Conservation (phyloP, 2,797 vertebrate species). For the Channa striata region DNA sequence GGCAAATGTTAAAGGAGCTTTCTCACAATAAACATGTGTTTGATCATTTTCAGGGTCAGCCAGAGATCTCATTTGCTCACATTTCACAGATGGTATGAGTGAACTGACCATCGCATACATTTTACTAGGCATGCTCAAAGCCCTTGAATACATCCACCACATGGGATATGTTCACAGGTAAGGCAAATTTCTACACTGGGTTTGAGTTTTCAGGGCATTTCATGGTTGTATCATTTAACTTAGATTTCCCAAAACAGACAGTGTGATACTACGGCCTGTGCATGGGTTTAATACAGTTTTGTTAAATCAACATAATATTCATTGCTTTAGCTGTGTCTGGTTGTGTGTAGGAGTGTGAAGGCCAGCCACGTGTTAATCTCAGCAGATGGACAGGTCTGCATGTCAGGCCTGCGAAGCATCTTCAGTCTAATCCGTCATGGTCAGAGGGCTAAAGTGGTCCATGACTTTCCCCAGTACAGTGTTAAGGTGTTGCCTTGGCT, state of each 20-base stretch:
- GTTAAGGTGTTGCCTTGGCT: conserved; percentile 97
- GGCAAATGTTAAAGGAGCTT: background rate
- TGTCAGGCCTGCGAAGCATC: conserved; percentile 95
- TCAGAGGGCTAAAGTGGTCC: conserved; percentile 92
- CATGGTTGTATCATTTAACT: background rate
- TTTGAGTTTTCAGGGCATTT: background rate
- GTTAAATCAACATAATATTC: background rate
- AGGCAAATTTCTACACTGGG: background rate
- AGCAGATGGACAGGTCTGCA: conserved; percentile 93
- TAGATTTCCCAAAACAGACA: background rate
- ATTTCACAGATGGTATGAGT: conserved; percentile 95
- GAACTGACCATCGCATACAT: conserved; percentile 96
- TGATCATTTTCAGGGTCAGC: conserved; percentile 88
- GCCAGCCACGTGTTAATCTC: conserved; percentile 97
- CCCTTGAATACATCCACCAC: conserved; percentile 97
- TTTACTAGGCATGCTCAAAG: conserved; percentile 92
- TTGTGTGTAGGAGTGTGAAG: conserved; percentile 91
- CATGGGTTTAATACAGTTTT: background rate
- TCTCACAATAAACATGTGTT: conserved; percentile 5
- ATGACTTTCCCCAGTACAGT: conserved; percentile 97
- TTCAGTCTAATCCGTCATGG: conserved; percentile 97
- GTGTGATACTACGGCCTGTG: background rate
- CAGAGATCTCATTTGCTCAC: conserved; percentile 93
- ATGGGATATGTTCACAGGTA: conserved; percentile 99
- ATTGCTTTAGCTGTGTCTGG: background rate